Evolutionary conservation across 2,113 vertebrate genomes (phyloP).

Genomic region (Eleginops maclovinus): DNA sequence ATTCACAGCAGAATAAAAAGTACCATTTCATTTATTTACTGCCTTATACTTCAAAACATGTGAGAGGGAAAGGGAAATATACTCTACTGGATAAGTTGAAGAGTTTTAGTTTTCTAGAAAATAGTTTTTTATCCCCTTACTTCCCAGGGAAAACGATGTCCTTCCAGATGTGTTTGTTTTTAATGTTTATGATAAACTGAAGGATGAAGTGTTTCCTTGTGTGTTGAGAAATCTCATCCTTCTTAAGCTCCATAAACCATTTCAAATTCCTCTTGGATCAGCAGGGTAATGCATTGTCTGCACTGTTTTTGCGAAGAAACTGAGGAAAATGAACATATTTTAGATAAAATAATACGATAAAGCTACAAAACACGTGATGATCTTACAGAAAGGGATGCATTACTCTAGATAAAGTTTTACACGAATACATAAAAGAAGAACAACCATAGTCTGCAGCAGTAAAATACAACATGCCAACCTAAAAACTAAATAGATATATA

Average conservation of each 20-base stretch:
- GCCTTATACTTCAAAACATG: no score
- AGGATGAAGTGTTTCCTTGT: background rate
- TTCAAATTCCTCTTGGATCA: background rate
- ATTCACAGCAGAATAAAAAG: constrained; percentile 5
- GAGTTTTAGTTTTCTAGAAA: background rate
- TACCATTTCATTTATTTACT: no score
- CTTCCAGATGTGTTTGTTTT: background rate
- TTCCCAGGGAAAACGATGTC: background rate
- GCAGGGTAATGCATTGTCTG: background rate
- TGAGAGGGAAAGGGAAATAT: no score
- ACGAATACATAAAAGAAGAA: background rate
- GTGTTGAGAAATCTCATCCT: background rate
- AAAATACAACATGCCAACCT: background rate
- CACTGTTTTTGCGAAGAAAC: no score
- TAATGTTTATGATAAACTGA: background rate
- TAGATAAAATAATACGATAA: no score
- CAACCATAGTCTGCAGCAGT: background rate
- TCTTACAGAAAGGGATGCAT: background rate
- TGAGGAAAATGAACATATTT: no score
- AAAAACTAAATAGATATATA: no score
- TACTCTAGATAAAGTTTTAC: no score
- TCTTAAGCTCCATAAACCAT: background rate
- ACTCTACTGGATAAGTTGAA: no score
- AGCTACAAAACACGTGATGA: background rate
- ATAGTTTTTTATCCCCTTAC: no score